Base-by-base conservation (phyloP, 2,113 vertebrate species). In the Dasyurus viverrinus region DNA sequence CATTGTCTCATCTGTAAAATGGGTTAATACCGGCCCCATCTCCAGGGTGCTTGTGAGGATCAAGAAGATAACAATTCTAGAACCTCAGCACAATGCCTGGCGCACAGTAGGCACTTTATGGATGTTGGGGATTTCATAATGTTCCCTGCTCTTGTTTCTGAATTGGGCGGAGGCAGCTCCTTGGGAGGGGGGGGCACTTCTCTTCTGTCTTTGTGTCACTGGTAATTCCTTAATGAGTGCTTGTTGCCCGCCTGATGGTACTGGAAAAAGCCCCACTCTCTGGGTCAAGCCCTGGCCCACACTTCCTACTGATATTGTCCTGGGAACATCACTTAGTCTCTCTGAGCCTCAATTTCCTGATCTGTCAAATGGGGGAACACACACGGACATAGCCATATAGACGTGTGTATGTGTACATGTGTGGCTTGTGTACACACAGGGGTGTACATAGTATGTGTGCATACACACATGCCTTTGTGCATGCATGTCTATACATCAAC, bases 81-180 rank as follows among this genome's bases (percentile, higher is more conserved):
- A 76, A 14, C 36, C 5, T 76, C 16, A 7, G 30, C 3, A 14
- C 36, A n/a, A 16, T 19, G 68, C 16, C 68, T 1, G 36, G 68
- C 30, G 16, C 1, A 6, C 68, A n/a, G 36, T 0, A 5, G 36
- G 27, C 1, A 27, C 27, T 16, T 0, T 4, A 27, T 36, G 3
- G 8, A 68, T 4, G 57, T 4, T 30, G 12, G 30, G 0, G 0
- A 4, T 14, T 68, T 11, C 57, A 30, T 14, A 11, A 12, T 30
- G 27, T 3, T 3, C 8, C 68, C 68, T n/a, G 30, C 30, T 16
- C 30, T 16, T 16, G 3, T 36, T n/a, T 19, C 60, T 76, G 14
- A 7, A 26, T 30, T 30, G 57, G 57, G 27, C 57, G 30, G 57
- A 12, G 11, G 30, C 27, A 68, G 30, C 27, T 36, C 57, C 57